phyloP scores from a whole-genome alignment of 1,140 invertebrate genomes.

The Camponotus vicinus region DNA sequence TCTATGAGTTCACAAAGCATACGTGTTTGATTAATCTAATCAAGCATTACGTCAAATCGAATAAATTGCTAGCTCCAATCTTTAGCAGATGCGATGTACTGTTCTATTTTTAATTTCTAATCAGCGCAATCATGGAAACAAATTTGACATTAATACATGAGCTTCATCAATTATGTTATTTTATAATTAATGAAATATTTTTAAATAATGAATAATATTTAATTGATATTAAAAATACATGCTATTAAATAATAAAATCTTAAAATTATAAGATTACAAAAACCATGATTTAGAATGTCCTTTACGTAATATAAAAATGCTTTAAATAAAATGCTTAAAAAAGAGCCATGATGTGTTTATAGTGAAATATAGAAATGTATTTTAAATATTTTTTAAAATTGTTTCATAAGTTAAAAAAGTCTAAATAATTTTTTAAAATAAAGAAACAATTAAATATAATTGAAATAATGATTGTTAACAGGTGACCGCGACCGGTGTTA shows the following conservation, averaged over 20 bases:
- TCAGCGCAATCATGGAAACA: background rate
- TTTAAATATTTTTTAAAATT: background rate
- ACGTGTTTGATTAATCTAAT: constrained; percentile 34
- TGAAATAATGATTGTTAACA: constrained; percentile 42
- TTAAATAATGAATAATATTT: background rate
- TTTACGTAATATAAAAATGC: background rate
- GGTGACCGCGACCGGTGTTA: constrained; percentile 18
- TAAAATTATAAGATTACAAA: background rate
- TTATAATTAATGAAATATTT: constrained; percentile 6
- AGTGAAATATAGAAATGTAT: background rate
- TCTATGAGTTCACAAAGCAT: background rate
- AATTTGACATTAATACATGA: background rate
- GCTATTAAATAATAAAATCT: background rate
- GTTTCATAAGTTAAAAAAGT: background rate
- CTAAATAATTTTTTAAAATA: background rate
- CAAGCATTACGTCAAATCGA: background rate
- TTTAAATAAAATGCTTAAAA: background rate
- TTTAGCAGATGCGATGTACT: background rate
- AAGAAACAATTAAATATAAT: constrained; percentile 14
- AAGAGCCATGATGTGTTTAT: background rate
- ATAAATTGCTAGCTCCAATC: background rate
- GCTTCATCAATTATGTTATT: background rate
- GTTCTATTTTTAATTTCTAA: constrained; percentile 1
- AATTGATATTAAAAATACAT: constrained; percentile 5
- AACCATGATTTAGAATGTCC: background rate